A percentile compares a stretch with the other conserved stretches of the same genome.
These are phyloP conservation scores for Piaya cayana DNA, from an alignment of 2,113 vertebrate species.

Conservation along the genomic window DNA sequence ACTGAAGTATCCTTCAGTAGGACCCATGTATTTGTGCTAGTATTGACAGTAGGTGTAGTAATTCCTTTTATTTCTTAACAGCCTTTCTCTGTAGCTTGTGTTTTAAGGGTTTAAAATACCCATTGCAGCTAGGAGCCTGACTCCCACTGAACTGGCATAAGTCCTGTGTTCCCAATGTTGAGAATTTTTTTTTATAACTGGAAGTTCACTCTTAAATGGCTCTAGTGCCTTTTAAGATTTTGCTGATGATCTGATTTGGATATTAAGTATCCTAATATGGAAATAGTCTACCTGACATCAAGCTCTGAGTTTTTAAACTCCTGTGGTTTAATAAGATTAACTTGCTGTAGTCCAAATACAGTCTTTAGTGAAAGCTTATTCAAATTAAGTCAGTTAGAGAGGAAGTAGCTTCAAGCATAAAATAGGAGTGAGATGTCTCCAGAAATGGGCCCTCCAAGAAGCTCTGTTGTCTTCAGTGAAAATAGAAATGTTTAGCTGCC, in stretches of 20 bases:
- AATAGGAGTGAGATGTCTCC: slow-evolving; percentile 29
- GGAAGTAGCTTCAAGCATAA: slow-evolving; percentile 45
- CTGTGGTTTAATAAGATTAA: slow-evolving; percentile 21
- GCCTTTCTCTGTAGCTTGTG: neutral
- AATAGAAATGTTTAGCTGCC: slow-evolving; percentile 14
- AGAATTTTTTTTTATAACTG: neutral
- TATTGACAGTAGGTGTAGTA: neutral
- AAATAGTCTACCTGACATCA: slow-evolving; percentile 41
- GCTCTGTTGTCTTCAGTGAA: neutral
- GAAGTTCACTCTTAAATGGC: neutral
- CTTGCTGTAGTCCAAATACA: slow-evolving; percentile 26
- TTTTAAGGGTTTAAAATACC: neutral
- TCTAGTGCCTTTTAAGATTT: slow-evolving; percentile 39
- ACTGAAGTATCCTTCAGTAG: neutral
- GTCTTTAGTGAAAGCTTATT: slow-evolving; percentile 39
- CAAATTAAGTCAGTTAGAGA: slow-evolving; percentile 27
- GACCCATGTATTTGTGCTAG: neutral
- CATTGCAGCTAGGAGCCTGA: neutral
- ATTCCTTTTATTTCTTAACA: neutral
- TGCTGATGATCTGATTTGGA: slow-evolving; percentile 36
- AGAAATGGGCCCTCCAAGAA: neutral
- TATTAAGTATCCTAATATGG: slow-evolving; percentile 13
- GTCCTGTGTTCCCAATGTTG: neutral
- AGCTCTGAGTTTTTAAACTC: slow-evolving; percentile 18
- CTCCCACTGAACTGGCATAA: neutral